Evolutionary conservation across 2,113 vertebrate species (phyloP).

Genomic region (Lichenostomus cassidix): DNA sequence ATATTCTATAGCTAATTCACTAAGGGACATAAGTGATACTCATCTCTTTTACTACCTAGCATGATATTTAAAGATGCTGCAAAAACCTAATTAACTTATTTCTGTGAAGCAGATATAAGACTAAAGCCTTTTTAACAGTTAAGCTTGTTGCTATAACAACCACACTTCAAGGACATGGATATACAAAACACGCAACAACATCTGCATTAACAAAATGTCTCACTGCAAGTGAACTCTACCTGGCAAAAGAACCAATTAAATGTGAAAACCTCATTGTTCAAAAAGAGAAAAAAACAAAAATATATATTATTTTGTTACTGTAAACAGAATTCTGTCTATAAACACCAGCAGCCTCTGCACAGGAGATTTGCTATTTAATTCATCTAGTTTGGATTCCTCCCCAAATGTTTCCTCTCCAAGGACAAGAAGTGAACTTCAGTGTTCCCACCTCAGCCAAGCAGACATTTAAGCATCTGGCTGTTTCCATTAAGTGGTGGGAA

Average conservation of each 20-base stretch:
- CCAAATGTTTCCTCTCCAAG: neutral
- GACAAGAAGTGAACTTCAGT: neutral
- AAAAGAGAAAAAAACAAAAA: neutral
- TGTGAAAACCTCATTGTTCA: neutral
- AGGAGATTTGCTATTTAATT: neutral
- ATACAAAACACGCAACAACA: neutral
- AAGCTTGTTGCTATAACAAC: slow-evolving; percentile 69
- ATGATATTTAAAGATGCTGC: slow-evolving; percentile 17
- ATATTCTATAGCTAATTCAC: neutral
- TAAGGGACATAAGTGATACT: neutral
- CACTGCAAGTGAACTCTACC: neutral
- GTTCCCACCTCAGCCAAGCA: neutral
- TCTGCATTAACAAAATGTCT: slow-evolving; percentile 37
- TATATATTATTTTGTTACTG: neutral
- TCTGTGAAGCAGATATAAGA: neutral
- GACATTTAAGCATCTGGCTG: neutral
- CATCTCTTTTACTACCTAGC: neutral
- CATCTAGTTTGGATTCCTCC: neutral
- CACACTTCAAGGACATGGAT: slow-evolving; percentile 54
- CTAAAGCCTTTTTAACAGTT: slow-evolving; percentile 48
- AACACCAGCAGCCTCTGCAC: neutral
- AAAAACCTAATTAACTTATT: slow-evolving; percentile 51
- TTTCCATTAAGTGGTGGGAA: neutral
- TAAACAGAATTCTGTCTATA: neutral
- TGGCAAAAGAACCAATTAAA: neutral